Conservation (phyloP, 2,888 invertebrate genomes). For the Eupeodes luniger region DNA sequence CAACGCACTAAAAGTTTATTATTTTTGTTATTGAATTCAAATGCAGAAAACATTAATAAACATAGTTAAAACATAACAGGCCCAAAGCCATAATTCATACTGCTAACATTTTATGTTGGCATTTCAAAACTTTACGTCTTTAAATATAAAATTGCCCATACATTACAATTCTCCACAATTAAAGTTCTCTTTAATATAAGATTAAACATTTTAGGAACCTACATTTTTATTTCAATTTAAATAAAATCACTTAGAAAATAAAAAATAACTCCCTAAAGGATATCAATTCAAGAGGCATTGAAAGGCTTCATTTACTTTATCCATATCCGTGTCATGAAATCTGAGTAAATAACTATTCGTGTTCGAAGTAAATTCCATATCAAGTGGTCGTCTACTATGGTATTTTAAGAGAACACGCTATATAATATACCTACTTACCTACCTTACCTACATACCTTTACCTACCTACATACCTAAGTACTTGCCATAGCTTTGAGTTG, state of each 20-base stretch:
- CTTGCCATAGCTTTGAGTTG: slow-evolving; percentile 17
- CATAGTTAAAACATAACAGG: too few species aligned
- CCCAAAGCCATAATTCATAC: too few species aligned
- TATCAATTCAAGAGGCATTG: slow-evolving; percentile 48
- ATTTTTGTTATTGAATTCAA: too few species aligned
- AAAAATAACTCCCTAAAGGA: neutral
- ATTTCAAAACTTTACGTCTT: too few species aligned
- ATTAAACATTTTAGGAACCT: neutral
- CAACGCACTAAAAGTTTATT: too few species aligned
- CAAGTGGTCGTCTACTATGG: slow-evolving; percentile 58
- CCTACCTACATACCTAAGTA: neutral
- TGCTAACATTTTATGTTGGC: too few species aligned
- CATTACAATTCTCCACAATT: neutral
- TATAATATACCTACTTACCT: too few species aligned
- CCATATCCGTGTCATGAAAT: slow-evolving; percentile 57
- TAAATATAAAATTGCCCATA: neutral
- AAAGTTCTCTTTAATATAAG: neutral
- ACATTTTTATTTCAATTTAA: neutral
- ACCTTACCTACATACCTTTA: too few species aligned
- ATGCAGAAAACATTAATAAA: too few species aligned
- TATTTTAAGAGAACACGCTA: slow-evolving; percentile 51
- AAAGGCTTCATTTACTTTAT: slow-evolving; percentile 47
- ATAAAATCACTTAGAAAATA: neutral
- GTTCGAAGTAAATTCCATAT: slow-evolving; percentile 62
- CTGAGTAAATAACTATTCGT: slow-evolving; percentile 70